Percentiles rank a stretch among this genome's conserved stretches.
phyloP scores from a whole-genome alignment of 92 coral and sea anemone genomes.

The Pocillopora meandrina region DNA sequence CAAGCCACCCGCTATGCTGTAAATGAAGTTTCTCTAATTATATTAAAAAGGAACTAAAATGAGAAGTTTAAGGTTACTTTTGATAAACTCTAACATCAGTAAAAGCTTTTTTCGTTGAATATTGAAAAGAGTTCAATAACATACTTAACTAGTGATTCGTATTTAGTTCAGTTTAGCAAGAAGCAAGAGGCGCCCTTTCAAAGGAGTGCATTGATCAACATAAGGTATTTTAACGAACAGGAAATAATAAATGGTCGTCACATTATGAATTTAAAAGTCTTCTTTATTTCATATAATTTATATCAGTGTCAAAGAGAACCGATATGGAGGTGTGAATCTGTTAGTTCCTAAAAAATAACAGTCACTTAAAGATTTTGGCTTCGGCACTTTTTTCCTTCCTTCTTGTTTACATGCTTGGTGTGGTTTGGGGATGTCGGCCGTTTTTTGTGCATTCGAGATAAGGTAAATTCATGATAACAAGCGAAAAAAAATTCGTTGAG shows the following conservation, averaged over 20 bases:
- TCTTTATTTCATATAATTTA: constrained; percentile 12
- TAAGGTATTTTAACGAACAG: constrained; percentile 8
- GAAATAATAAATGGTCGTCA: constrained; percentile 27
- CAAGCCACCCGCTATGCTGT: too few species aligned
- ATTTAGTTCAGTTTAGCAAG: neutral
- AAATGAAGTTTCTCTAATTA: too few species aligned
- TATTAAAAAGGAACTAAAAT: too few species aligned
- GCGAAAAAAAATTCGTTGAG: neutral
- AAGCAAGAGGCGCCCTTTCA: neutral
- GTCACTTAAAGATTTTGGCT: constrained; percentile 3
- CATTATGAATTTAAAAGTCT: constrained; percentile 13
- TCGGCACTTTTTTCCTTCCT: constrained; percentile 10
- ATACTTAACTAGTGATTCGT: too few species aligned
- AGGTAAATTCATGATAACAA: neutral
- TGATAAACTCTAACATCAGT: too few species aligned
- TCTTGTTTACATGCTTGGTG: neutral
- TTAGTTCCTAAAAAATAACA: constrained; percentile 12
- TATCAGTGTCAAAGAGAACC: constrained; percentile 35
- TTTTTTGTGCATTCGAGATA: neutral
- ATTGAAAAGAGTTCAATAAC: too few species aligned
- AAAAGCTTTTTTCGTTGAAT: too few species aligned
- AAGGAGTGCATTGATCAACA: neutral
- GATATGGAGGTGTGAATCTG: constrained; percentile 21
- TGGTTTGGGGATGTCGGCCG: neutral
- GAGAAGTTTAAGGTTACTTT: too few species aligned